Conservation (phyloP, 2,888 invertebrate genomes). For the Brachylomia viminalis region DNA sequence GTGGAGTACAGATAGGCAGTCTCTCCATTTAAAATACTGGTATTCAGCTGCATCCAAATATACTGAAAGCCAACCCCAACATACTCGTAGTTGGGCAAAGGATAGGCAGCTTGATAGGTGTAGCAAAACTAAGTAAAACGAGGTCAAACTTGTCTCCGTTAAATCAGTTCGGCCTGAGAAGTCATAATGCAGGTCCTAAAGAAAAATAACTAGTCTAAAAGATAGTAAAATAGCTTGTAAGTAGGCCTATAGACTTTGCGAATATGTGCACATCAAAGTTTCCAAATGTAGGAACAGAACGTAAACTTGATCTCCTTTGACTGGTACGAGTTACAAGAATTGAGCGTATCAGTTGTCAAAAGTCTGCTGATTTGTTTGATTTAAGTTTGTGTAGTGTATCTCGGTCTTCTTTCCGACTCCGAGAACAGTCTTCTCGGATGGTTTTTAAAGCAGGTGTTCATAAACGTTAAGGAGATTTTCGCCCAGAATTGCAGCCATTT, state of each 20-base stretch:
- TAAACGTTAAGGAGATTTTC: no score
- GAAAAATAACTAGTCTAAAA: conserved; percentile 27
- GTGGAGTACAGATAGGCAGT: not conserved
- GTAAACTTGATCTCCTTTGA: conserved; percentile 45
- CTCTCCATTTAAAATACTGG: not conserved
- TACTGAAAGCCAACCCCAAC: not conserved
- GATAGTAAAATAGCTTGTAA: conserved; percentile 39
- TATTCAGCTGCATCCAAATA: not conserved
- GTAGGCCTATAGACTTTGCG: conserved; percentile 48
- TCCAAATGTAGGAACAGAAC: conserved; percentile 57
- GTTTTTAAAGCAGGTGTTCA: no score
- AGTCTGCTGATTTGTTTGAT: no score
- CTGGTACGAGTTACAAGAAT: conserved; percentile 51
- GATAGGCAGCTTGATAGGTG: not conserved
- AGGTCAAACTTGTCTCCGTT: not conserved
- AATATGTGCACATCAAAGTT: conserved; percentile 68
- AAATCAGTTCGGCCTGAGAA: conserved; percentile 5
- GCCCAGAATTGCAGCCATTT: no score
- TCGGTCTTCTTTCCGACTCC: no score
- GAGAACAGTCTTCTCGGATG: no score
- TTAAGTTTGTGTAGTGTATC: no score
- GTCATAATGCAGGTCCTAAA: conserved; percentile 12
- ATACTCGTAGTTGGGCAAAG: not conserved
- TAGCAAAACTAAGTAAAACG: not conserved
- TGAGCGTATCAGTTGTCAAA: no score